A percentile compares a stretch with the other conserved stretches of the same genome.
These are phyloP conservation scores for Melanotaenia pygmaea DNA, from an alignment of 2,797 vertebrate genomes.

Conservation along the genomic window DNA sequence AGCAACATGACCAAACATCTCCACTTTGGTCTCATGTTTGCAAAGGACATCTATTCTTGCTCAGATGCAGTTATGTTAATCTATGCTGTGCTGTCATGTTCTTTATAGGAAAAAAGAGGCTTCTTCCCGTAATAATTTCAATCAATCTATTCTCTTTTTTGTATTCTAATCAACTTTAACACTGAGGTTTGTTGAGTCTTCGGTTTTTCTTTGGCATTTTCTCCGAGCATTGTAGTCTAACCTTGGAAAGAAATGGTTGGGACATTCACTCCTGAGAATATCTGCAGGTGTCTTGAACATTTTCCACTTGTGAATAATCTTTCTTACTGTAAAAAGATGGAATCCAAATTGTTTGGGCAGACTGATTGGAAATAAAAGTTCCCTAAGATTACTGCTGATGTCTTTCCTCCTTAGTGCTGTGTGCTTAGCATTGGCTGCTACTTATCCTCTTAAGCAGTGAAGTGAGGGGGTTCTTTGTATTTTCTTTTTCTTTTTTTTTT, in stretches of 20 bases:
- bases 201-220: not conserved
- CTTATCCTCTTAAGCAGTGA: no score
- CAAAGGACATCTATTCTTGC: no score
- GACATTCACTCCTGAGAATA: not conserved
- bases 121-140: not conserved
- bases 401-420: not conserved
- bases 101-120: no score
- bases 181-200: not conserved
- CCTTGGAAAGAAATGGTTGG: not conserved
- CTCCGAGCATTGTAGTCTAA: not conserved
- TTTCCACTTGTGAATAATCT: not conserved
- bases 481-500: no score
- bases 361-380: no score
- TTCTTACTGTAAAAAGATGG: no score
- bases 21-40: no score
- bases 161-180: not conserved
- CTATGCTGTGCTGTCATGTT: not conserved
- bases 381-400: not conserved
- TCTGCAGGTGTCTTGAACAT: not conserved
- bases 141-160: not conserved
- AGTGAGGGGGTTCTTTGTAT: no score
- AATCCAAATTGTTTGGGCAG: not conserved
- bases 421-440: no score
- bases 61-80: not conserved
- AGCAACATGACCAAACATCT: no score